Base-by-base conservation (phyloP, 2,888 invertebrate species). In the Chymomyza caudatula region DNA sequence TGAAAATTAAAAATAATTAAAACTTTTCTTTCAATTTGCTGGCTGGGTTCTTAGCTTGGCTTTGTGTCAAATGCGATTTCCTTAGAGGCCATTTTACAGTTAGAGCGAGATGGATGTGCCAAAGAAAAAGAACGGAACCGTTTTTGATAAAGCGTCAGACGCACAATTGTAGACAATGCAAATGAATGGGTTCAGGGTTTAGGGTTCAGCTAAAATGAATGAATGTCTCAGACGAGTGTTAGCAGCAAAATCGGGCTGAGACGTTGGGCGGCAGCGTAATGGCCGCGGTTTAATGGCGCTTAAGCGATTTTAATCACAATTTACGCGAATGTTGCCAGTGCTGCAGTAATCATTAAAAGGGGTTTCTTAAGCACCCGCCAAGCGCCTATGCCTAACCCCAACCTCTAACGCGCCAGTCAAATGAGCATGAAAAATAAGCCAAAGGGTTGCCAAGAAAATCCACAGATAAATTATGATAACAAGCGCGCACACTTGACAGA, bases 1-100 rank as follows among this genome's bases (percentile, higher is more conserved):
- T 84, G 86, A 88, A 88, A 87, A 87, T 87, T 87, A 87, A 87
- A 88, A 87, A 87, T 87, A 87, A 88, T 87, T 88, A 88, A 87
- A 87, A 87, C 81, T 88, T 81, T 77, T 83, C 79, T 77, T 85
- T 80, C 79, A 82, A 82, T 85, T 82, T 82, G 66, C 15, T 52
- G 29, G n/a, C 42, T 13, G n/a, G 47, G 15, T 58, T 22, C 19
- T 44, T 47, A 20, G 13, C 20, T 49, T 51, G 58, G 51, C 69
- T 67, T 76, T 73, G 76, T 74, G 6, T 43, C 68, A 67, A 76
- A 67, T 69, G 60, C 19, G 70, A 78, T 75, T 78, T 73, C 78
- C 74, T 78, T 78, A 73, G 78, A 74, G 78, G 78, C 77, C 69
- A 8, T 51, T 20, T 51, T 51, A 44, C 77, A 69, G 74, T 76